phyloP scores from a whole-genome alignment of 2,888 invertebrate genomes.

The Eumacrocentrus americanus region DNA sequence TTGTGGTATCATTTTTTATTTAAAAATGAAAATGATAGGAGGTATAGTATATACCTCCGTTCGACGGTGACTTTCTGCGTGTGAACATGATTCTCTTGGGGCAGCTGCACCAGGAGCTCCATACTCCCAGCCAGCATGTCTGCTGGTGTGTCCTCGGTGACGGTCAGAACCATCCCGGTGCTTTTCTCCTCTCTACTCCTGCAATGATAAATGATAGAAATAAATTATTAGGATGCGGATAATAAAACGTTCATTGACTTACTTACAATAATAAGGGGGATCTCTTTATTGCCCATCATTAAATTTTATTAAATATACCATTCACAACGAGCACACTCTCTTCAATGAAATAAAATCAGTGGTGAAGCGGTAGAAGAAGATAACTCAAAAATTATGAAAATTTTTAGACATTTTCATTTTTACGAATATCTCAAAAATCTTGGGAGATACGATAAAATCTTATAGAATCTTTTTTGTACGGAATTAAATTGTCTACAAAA shows the following conservation, averaged over 20 bases:
- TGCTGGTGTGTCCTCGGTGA: conserved; percentile 73
- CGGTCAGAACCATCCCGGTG: conserved; percentile 60
- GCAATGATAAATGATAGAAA: conserved; percentile 41
- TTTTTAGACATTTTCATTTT: too few relatives aligned
- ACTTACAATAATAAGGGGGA: background rate
- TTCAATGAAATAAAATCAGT: background rate
- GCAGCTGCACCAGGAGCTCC: conserved; percentile 71
- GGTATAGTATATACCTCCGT: conserved; percentile 52
- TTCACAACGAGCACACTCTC: background rate
- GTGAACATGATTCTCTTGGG: conserved; percentile 56
- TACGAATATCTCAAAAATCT: too few relatives aligned
- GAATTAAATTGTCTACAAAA: too few relatives aligned
- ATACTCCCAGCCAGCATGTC: conserved; percentile 74
- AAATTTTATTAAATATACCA: background rate
- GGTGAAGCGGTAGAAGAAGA: too few relatives aligned
- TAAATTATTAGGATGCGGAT: background rate
- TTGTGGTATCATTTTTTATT: background rate
- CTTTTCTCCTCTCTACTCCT: conserved; percentile 52
- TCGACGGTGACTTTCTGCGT: conserved; percentile 57
- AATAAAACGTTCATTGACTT: background rate
- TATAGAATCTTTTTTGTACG: too few relatives aligned
- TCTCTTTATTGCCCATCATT: background rate
- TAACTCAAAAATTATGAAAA: too few relatives aligned
- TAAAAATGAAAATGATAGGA: too few relatives aligned
- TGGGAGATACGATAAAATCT: too few relatives aligned